phyloP scores from a whole-genome alignment of 2,113 vertebrate genomes.

The Procavia capensis region DNA sequence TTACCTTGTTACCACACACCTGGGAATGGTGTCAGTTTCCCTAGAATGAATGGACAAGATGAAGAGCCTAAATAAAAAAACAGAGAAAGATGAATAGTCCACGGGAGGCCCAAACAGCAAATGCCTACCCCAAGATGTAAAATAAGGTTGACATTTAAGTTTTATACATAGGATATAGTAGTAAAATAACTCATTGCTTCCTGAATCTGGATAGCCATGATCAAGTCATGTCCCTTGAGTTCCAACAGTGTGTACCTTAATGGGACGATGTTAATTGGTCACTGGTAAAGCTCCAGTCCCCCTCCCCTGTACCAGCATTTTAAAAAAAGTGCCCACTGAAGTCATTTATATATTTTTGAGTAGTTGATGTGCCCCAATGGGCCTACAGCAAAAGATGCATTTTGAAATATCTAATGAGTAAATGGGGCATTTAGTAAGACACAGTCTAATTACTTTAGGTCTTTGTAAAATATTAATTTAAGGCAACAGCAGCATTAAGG shows the following conservation, averaged over 20 bases:
- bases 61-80: background rate
- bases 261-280: conserved; percentile 57
- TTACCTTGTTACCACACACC: background rate
- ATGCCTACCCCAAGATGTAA: background rate
- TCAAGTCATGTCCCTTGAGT: conserved; percentile 43
- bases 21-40: background rate
- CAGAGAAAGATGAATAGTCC: background rate
- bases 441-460: conserved; percentile 84
- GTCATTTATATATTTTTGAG: conserved; percentile 78
- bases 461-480: conserved; percentile 87
- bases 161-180: background rate
- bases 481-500: conserved; percentile 84
- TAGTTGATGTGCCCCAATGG: conserved; percentile 74
- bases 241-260: conserved; percentile 41
- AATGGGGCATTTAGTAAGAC: conserved; percentile 83
- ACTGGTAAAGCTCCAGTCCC: conserved; percentile 35
- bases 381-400: conserved; percentile 77
- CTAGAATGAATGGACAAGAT: background rate
- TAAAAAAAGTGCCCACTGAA: conserved; percentile 70
- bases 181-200: conserved; percentile 45
- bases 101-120: background rate
- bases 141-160: background rate
- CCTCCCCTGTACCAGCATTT: conserved; percentile 52
- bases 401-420: conserved; percentile 82
- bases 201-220: background rate